These are phyloP conservation scores for Rhingia campestris DNA, from an alignment of 2,888 invertebrate genomes.

Conservation along the genomic window DNA sequence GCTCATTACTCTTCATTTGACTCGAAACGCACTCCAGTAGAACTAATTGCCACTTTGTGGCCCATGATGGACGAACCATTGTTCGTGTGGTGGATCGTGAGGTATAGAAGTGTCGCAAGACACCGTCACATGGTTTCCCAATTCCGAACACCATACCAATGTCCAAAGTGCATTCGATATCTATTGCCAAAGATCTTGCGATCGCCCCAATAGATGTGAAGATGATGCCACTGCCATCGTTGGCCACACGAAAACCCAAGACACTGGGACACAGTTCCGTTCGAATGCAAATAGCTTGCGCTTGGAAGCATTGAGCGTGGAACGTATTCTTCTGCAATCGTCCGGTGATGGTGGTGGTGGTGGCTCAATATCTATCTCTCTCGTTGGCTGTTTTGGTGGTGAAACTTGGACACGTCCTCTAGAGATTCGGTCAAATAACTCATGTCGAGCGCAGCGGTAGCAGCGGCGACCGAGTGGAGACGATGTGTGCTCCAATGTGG, in stretches of 20 bases:
- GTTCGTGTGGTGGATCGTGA: conserved; percentile 26
- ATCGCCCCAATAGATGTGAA: conserved; percentile 70
- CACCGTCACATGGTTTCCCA: conserved; percentile 72
- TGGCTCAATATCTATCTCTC: conserved; percentile 54
- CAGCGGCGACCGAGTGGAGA: background rate
- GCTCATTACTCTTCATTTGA: conserved; percentile 74
- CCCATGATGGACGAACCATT: conserved; percentile 73
- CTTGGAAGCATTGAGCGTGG: conserved; percentile 69
- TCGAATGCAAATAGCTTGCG: conserved; percentile 71
- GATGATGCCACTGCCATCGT: conserved; percentile 54
- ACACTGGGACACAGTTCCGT: conserved; percentile 72
- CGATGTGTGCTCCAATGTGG: conserved; percentile 49
- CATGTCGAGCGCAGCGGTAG: conserved; percentile 57
- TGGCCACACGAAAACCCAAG: conserved; percentile 24
- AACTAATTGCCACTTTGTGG: conserved; percentile 74
- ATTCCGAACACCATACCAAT: conserved; percentile 60
- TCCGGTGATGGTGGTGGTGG: background rate
- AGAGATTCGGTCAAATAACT: conserved; percentile 71
- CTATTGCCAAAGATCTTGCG: conserved; percentile 68
- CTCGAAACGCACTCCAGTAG: conserved; percentile 69
- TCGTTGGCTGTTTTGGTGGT: conserved; percentile 35
- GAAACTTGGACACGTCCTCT: conserved; percentile 70
- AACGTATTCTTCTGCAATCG: conserved; percentile 70
- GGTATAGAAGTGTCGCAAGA: conserved; percentile 70
- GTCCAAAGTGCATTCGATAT: conserved; percentile 45